Evolutionary conservation across 1,140 invertebrate genomes (phyloP).

Genomic region (Trichonephila clavata): DNA sequence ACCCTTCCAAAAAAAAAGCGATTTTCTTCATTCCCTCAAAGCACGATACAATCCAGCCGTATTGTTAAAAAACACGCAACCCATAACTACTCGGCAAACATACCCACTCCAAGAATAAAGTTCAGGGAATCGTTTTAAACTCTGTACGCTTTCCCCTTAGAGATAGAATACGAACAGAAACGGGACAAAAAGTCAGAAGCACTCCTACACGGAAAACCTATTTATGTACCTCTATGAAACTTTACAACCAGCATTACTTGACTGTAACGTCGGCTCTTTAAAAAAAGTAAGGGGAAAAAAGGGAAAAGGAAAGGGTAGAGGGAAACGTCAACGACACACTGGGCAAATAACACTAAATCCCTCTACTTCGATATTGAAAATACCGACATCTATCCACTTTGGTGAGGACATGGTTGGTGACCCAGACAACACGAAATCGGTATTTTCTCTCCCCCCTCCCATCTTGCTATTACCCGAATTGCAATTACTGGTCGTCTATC

Average conservation of each 20-base stretch:
- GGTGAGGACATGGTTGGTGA: background rate
- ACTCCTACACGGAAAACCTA: background rate
- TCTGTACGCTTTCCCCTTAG: too few species aligned
- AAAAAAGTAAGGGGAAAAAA: background rate
- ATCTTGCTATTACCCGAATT: conserved; percentile 21
- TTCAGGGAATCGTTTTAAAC: background rate
- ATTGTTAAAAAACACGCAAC: background rate
- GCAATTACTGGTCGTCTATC: conserved; percentile 39
- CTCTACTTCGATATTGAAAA: conserved; percentile 29
- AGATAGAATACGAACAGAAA: background rate
- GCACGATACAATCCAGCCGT: background rate
- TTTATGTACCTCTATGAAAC: background rate
- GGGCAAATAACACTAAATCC: conserved; percentile 5
- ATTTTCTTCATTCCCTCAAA: background rate
- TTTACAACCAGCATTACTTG: background rate
- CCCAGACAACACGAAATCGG: conserved; percentile 24
- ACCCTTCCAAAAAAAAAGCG: background rate
- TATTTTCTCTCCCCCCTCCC: background rate
- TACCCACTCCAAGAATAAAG: background rate
- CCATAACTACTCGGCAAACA: background rate
- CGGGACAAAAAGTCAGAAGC: background rate
- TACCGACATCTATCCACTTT: background rate
- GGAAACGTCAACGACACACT: background rate
- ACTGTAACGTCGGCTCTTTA: background rate
- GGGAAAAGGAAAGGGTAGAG: background rate